Evolutionary conservation across 2,797 vertebrate genomes (phyloP).

Genomic region (Miichthys miiuy): DNA sequence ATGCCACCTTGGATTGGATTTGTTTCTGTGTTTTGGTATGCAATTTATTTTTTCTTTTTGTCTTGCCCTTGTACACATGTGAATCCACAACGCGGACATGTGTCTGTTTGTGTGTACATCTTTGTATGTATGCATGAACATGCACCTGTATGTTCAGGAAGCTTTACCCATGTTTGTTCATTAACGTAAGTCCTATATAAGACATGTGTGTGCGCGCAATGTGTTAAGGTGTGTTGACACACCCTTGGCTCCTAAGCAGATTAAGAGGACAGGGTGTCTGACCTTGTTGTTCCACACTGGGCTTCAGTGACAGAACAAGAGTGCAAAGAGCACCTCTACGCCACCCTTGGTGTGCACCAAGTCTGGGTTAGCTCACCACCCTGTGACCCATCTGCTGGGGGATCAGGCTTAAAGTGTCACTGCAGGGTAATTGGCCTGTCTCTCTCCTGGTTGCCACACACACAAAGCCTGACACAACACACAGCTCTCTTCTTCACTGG

Average conservation of each 20-base stretch:
- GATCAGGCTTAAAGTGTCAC: conserved; percentile 69
- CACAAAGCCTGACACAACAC: conserved; percentile 38
- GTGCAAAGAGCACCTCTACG: conserved; percentile 63
- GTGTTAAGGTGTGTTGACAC: conserved; percentile 34
- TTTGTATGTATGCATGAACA: background rate
- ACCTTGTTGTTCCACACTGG: conserved; percentile 63
- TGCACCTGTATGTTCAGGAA: background rate
- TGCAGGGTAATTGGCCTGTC: conserved; percentile 80
- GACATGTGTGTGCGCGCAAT: conserved; percentile 5
- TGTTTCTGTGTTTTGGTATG: conserved; percentile 3
- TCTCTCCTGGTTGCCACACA: conserved; percentile 56
- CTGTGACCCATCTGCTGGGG: conserved; percentile 61
- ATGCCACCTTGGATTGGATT: background rate
- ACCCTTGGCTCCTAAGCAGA: conserved; percentile 59
- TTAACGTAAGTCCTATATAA: background rate
- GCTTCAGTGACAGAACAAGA: conserved; percentile 65
- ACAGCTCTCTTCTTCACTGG: conserved; percentile 17
- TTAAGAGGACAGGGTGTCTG: conserved; percentile 64
- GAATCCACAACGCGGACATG: background rate
- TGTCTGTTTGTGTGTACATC: background rate
- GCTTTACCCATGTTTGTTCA: background rate
- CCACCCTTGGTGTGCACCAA: conserved; percentile 44
- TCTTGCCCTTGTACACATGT: background rate
- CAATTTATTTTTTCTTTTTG: background rate
- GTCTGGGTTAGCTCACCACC: conserved; percentile 55